Conservation (phyloP, 2,888 invertebrate species). For the Spisula subtruncata region DNA sequence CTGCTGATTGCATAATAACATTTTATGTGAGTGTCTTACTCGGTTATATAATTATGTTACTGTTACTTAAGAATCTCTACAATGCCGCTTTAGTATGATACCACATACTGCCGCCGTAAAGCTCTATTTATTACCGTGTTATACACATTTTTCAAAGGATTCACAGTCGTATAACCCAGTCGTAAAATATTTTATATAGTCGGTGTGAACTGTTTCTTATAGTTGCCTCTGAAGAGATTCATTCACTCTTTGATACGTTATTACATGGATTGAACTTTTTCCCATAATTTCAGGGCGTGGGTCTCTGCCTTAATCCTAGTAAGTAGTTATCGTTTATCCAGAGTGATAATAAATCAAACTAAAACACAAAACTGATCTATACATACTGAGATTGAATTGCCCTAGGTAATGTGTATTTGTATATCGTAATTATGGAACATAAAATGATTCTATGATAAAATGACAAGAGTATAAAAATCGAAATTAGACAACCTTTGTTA, state of each 20-base stretch:
- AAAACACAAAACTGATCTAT: background rate
- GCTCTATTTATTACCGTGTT: background rate
- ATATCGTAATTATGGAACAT: too few species aligned
- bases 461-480: too few species aligned
- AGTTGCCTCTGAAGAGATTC: background rate
- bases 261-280: background rate
- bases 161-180: background rate
- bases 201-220: background rate
- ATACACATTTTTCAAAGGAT: background rate
- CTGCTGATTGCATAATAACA: constrained; percentile 1
- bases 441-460: too few species aligned
- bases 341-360: background rate
- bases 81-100: background rate
- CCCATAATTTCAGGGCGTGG: background rate
- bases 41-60: background rate
- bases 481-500: too few species aligned
- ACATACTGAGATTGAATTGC: background rate
- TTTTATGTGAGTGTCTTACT: constrained; percentile 13
- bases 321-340: background rate
- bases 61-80: background rate
- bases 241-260: background rate
- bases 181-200: background rate
- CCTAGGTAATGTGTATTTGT: too few species aligned
- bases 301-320: background rate
- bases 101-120: background rate